phyloP scores from a whole-genome alignment of 2,113 vertebrate species.

The Copsychus sechellarum region DNA sequence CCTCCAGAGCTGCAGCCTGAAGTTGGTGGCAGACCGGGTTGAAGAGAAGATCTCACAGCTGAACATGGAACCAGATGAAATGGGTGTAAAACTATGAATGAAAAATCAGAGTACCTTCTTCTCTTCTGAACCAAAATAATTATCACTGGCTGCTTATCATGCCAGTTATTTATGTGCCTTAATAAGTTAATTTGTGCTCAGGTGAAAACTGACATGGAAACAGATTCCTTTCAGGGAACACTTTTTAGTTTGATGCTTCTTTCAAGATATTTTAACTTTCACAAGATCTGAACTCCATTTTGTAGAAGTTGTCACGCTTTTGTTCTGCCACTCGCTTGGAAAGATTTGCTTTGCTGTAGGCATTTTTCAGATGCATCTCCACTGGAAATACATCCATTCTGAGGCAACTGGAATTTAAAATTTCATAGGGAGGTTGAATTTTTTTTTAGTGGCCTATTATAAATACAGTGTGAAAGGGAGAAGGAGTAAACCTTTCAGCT shows the following conservation, averaged over 20 bases:
- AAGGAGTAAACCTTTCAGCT: not conserved
- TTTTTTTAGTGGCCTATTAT: not conserved
- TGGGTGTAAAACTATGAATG: not conserved
- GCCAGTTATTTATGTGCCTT: not conserved
- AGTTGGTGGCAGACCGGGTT: constrained; percentile 81
- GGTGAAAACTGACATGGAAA: not conserved
- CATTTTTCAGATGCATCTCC: not conserved
- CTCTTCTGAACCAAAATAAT: not conserved
- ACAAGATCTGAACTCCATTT: not conserved
- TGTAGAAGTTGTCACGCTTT: not conserved
- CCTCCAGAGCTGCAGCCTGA: constrained; percentile 75
- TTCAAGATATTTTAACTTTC: not conserved
- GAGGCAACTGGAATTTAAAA: not conserved
- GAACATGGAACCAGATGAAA: not conserved
- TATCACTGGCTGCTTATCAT: not conserved
- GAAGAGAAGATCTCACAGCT: constrained; percentile 4
- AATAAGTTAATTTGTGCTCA: not conserved
- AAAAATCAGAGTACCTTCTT: not conserved
- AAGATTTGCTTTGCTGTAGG: not conserved
- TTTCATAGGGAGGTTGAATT: not conserved
- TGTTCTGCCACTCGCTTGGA: not conserved
- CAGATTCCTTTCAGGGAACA: not conserved
- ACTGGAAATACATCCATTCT: not conserved
- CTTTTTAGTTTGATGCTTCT: not conserved
- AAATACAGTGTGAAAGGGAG: not conserved